phyloP scores from a whole-genome alignment of 2,113 vertebrate species.

The Albula glossodonta region DNA sequence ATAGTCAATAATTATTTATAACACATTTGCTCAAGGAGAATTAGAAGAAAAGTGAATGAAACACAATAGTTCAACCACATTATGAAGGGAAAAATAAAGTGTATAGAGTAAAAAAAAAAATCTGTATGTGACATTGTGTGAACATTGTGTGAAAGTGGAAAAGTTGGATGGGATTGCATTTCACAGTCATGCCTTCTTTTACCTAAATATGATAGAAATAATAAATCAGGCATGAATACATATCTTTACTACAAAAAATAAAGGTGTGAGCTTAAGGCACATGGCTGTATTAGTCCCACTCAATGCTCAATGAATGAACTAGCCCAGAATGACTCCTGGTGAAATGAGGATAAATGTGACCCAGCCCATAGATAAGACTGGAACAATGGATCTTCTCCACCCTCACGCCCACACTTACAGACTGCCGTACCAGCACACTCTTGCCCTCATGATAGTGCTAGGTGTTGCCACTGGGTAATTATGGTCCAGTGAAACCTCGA shows the following conservation, averaged over 20 bases:
- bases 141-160: not conserved
- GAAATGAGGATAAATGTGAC: not conserved
- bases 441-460: not conserved
- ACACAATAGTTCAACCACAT: not conserved
- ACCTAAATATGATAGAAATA: not conserved
- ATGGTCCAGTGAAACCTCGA: not conserved
- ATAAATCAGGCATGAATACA: not conserved
- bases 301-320: not conserved
- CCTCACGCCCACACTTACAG: not conserved
- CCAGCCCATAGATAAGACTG: not conserved
- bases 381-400: not conserved
- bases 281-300: not conserved
- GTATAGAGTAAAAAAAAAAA: too few species aligned
- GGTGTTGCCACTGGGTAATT: not conserved
- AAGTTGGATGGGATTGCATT: not conserved
- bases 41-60: slow-evolving; percentile 17
- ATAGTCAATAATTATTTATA: not conserved
- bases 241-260: not conserved
- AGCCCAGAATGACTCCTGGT: not conserved
- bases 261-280: not conserved
- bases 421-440: not conserved
- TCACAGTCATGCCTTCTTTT: not conserved
- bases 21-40: slow-evolving; percentile 13
- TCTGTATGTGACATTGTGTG: too few species aligned
- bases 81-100: not conserved